Base-by-base conservation (phyloP, 2,888 invertebrate genomes). In the Hemithea aestivaria region DNA sequence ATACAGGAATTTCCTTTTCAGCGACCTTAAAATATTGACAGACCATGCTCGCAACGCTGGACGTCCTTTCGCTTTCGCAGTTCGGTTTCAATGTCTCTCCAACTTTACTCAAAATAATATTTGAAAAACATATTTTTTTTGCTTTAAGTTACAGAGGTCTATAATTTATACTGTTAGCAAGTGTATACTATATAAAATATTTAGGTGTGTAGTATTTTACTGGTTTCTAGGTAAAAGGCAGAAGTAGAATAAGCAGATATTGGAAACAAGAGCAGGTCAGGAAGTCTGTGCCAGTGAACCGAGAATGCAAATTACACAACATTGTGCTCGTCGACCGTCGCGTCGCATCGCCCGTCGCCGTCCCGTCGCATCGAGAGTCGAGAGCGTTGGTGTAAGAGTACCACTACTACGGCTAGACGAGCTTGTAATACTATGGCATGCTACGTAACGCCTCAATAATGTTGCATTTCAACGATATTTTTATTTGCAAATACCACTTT, bases 241-340 rank as follows among this genome's bases (percentile, higher is more conserved):
- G 5, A 16, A 16, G 16, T 16, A 16, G 16, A 16, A 16, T 16
- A 16, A 41, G 8, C 26, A 35, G 12, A 16, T 31, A 33, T 24
- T 27, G 24, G 23, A 24, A 11, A 32, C 29, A 27, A 38, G 47
- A 44, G 40, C 42, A 28, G 45, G 40, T 53, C 43, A 45, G 50
- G 48, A 48, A 44, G 32, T 33, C 11, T 52, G 56, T 53, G 50
- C 57, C 57, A 57, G 53, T 65, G 53, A 52, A 56, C 57, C 34
- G 47, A 48, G 58, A 55, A 53, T 54, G 47, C 48, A 49, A 51
- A 56, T 62, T 62, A 49, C 55, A 53, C 60, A 59, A 62, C 51
- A 55, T 52, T 48, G 49, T 55, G 39, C 41, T 45, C 20, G 27
- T 32, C 9, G 26, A 45, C 49, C 43, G 47, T 43, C 46, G 48